Evolutionary conservation across 2,797 vertebrate species (phyloP), one percentile per base, ranked within the genome.

Genomic region (Selene dorsalis): DNA sequence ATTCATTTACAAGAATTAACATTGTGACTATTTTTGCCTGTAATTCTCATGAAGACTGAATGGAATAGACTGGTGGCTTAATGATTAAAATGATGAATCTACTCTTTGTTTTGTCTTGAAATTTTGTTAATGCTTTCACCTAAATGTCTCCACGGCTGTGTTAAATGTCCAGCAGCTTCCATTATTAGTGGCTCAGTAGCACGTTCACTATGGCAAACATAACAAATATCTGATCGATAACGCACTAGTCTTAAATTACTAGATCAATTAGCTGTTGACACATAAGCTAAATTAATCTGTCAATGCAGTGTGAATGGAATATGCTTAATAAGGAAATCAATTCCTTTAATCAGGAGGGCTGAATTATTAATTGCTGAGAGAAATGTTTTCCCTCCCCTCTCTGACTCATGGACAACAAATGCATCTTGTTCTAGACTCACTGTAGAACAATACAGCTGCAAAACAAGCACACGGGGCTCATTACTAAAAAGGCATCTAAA

Each of bases 281-380:
- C 73, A 90, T 84, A 82, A 84, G 76, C 70, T 80, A 67, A 84
- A 88, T 88, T 84, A 86, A 87, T 88, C 39, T 3, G 65, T 72
- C 83, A 73, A 73, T 79, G 71, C 56, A 22, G 69, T 61, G 76
- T 69, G 80, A 90, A 82, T 71, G 43, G 73, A 86, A 79, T 75
- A 71, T 64, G 67, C 57, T 87, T 82, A 79, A 86, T 64, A 73
- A 79, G 66, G 65, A 87, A 86, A 90, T 89, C 73, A 83, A 84
- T 87, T 78, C 35, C 41, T 84, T 80, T 85, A 87, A 90, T 89
- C 84, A 81, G 75, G 30, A 60, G 73, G 58, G 35, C 24, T 90
- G 75, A 89, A 92, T 91, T 87, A 89, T 92, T 83, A 83, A 90
- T 89, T 70, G 80, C 69, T 24, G 45, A 50, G 56, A 82, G 59